Evolutionary conservation across 2,113 vertebrate species (phyloP).

Genomic region (Ameiurus melas): DNA sequence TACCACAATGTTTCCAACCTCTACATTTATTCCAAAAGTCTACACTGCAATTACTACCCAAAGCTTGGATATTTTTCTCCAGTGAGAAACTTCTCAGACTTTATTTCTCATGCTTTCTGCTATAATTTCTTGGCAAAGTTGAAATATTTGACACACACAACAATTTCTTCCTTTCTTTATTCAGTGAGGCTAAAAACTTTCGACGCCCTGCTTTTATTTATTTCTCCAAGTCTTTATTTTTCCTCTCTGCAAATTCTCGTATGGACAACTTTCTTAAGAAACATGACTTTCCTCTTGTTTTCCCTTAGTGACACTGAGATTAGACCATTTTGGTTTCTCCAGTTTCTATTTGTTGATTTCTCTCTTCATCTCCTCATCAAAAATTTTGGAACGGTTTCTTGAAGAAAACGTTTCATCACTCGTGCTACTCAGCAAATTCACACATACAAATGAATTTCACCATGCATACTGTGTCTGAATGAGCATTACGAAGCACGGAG

Average conservation of each 20-base stretch:
- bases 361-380: neutral
- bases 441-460: neutral
- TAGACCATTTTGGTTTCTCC: neutral
- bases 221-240: neutral
- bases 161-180: neutral
- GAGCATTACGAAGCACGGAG: too few relatives aligned
- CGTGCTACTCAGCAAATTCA: neutral
- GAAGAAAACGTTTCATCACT: neutral
- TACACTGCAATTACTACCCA: slow-evolving; percentile 1
- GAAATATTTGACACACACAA: neutral
- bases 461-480: neutral
- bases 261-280: neutral
- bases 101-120: neutral
- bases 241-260: neutral
- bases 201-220: neutral
- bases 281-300: neutral
- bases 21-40: neutral
- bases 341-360: neutral
- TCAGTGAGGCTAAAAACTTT: neutral
- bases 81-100: neutral
- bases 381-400: neutral
- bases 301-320: neutral
- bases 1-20: slow-evolving; percentile 28
- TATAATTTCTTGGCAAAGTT: neutral
- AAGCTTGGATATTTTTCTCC: neutral